Evolutionary conservation across 2,797 vertebrate genomes (phyloP).

Genomic region (Hypotaenidia philippensis): DNA sequence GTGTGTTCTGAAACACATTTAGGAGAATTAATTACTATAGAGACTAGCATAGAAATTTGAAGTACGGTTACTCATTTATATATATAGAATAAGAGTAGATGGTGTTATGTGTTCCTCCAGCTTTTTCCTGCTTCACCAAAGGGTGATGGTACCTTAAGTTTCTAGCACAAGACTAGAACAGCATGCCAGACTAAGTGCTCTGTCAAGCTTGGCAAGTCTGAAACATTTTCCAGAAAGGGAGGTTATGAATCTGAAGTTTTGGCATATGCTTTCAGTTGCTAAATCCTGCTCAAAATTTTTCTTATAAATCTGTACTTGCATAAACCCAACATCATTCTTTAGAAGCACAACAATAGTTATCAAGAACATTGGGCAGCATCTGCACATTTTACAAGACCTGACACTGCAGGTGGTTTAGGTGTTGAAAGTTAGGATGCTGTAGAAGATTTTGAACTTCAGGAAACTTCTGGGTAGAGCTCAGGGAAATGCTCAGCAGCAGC

Average conservation of each 20-base stretch:
- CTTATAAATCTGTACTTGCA: fast-evolving
- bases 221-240: neutral
- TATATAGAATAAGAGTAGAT: neutral
- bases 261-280: neutral
- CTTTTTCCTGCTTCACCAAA: neutral
- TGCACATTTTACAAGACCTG: neutral
- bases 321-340: neutral
- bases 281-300: neutral
- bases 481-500: neutral
- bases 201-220: neutral
- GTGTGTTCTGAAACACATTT: neutral
- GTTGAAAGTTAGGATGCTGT: neutral
- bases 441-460: neutral
- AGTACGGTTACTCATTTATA: neutral
- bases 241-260: neutral
- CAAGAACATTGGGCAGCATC: neutral
- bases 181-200: neutral
- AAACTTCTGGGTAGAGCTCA: neutral
- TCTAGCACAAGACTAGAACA: neutral
- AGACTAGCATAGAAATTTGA: neutral
- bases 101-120: neutral
- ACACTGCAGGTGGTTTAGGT: neutral
- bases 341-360: neutral
- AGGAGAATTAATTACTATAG: neutral
- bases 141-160: neutral